phyloP scores from a whole-genome alignment of 2,888 invertebrate species.

The Drosophila fungiperda region DNA sequence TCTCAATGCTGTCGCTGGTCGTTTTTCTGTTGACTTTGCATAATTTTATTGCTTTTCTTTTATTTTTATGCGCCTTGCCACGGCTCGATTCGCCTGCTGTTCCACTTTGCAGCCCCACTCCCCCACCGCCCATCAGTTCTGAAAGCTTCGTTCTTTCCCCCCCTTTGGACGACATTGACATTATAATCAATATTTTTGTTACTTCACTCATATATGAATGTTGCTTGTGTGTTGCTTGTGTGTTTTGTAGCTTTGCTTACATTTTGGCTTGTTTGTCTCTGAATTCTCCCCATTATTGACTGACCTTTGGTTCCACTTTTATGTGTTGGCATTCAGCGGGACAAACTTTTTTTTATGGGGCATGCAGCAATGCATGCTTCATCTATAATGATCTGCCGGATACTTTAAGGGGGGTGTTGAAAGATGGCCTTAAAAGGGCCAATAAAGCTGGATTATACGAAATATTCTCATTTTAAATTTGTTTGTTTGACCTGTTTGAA shows the following conservation, averaged over 20 bases:
- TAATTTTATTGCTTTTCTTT: slow-evolving; percentile 81
- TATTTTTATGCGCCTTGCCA: slow-evolving; percentile 73
- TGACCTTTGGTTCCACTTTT: slow-evolving; percentile 45
- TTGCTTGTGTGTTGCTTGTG: slow-evolving; percentile 22
- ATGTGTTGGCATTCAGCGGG: not conserved
- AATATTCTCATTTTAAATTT: not conserved
- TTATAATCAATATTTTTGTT: slow-evolving; percentile 78
- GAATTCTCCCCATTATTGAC: slow-evolving; percentile 7
- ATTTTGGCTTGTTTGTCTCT: slow-evolving; percentile 33
- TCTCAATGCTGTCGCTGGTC: slow-evolving; percentile 44
- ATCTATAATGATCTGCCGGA: not conserved
- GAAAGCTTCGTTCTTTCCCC: not conserved
- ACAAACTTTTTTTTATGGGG: not conserved
- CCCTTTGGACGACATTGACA: slow-evolving; percentile 63
- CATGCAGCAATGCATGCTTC: slow-evolving; percentile 16
- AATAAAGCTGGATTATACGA: not conserved
- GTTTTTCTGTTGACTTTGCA: slow-evolving; percentile 80
- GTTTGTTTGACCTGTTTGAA: not conserved
- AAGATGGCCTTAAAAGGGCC: not conserved
- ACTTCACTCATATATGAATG: slow-evolving; percentile 52
- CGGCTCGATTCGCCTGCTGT: slow-evolving; percentile 48
- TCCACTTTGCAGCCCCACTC: slow-evolving; percentile 30
- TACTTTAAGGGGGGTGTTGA: not conserved
- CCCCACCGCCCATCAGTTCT: not conserved
- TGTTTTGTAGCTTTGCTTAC: slow-evolving; percentile 32